Conservation (phyloP, 2,797 vertebrate genomes). For the Odontamblyopus rebecca region DNA sequence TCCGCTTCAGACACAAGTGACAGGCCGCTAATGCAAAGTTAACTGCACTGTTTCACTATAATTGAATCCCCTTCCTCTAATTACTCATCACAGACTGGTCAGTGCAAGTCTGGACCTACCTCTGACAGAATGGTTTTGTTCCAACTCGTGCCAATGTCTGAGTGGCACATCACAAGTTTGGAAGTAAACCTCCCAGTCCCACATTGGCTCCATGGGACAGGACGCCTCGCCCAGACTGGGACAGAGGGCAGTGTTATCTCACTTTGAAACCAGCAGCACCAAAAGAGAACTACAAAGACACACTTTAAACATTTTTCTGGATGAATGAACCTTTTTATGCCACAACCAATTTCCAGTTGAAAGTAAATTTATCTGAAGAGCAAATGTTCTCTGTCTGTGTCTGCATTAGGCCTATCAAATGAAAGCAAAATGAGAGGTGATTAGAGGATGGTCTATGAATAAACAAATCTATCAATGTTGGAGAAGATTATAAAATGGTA, state of each 20-base stretch:
- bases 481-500: background rate
- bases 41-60: constrained; percentile 45
- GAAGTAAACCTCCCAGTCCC: constrained; percentile 36
- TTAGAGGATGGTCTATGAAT: background rate
- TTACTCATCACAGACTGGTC: constrained; percentile 47
- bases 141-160: constrained; percentile 26
- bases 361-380: background rate
- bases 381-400: background rate
- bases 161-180: constrained; percentile 53
- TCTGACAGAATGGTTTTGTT: constrained; percentile 41
- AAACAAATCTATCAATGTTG: background rate
- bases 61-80: constrained; percentile 53
- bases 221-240: constrained; percentile 28
- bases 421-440: background rate
- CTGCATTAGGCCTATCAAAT: background rate
- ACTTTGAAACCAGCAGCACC: constrained; percentile 24
- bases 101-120: constrained; percentile 41
- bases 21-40: constrained; percentile 49
- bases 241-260: constrained; percentile 35
- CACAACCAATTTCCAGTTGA: background rate
- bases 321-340: background rate
- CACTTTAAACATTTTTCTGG: constrained; percentile 20
- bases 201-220: constrained; percentile 28
- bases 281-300: constrained; percentile 23
- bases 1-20: constrained; percentile 27